Percentiles rank a stretch among this genome's conserved stretches.
These are phyloP conservation scores for Ciconia boyciana DNA, from an alignment of 2,113 vertebrate genomes.

Conservation along the genomic window DNA sequence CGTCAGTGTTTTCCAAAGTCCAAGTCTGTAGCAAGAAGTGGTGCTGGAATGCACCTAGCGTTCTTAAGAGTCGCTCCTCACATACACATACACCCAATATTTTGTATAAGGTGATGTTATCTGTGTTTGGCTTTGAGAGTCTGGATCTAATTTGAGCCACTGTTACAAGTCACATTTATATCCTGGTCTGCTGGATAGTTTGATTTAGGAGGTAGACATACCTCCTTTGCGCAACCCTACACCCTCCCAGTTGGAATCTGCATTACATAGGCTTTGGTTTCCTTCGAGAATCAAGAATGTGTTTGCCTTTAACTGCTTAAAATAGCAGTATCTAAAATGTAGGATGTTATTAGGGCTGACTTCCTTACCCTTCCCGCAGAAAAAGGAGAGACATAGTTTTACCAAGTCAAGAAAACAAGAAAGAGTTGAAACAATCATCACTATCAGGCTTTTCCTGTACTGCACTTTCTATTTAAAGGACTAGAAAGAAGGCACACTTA, in stretches of 20 bases:
- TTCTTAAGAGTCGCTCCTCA: not conserved
- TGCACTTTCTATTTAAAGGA: conserved; percentile 1
- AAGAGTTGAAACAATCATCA: not conserved
- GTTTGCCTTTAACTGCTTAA: conserved; percentile 18
- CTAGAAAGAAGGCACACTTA: conserved; percentile 26
- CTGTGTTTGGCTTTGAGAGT: conserved; percentile 42
- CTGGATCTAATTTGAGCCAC: conserved; percentile 71
- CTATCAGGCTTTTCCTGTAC: not conserved
- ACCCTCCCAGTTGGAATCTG: conserved; percentile 59
- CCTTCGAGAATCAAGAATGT: conserved; percentile 24
- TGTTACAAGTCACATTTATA: conserved; percentile 61
- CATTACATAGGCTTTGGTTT: conserved; percentile 48
- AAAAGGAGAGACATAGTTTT: not conserved
- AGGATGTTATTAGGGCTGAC: not conserved
- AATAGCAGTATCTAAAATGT: conserved; percentile 27
- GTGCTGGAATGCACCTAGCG: not conserved
- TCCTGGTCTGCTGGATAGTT: conserved; percentile 60
- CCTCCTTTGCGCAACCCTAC: conserved; percentile 47
- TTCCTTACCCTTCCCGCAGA: not conserved
- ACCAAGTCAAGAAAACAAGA: conserved; percentile 7
- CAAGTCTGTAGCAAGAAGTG: not conserved
- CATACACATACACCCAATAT: not conserved
- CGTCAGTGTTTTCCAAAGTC: conserved; percentile 41
- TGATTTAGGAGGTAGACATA: conserved; percentile 63
- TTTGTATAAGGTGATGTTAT: conserved; percentile 61